Evolutionary conservation across 2,797 vertebrate genomes (phyloP).

Genomic region (Onychomys torridus): DNA sequence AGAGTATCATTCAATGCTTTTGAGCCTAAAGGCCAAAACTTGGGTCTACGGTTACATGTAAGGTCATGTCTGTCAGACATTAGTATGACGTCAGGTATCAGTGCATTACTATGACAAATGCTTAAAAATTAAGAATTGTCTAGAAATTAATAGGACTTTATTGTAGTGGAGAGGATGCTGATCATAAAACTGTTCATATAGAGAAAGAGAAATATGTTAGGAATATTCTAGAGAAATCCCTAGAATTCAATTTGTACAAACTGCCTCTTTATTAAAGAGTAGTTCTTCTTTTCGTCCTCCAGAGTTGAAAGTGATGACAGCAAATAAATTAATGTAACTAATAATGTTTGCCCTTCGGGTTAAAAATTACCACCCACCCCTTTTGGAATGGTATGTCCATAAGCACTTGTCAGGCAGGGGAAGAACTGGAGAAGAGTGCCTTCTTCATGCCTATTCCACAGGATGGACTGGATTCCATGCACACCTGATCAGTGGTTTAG

Average conservation of each 20-base stretch:
- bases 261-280: background rate
- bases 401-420: background rate
- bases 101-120: conserved; percentile 27
- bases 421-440: background rate
- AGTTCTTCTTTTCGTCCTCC: background rate
- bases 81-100: background rate
- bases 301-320: background rate
- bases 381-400: background rate
- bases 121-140: conserved; percentile 25
- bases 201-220: background rate
- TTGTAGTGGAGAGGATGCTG: background rate
- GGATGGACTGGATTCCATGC: background rate
- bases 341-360: background rate
- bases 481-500: background rate
- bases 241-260: background rate
- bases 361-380: background rate
- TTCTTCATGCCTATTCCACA: background rate
- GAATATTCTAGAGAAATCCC: background rate
- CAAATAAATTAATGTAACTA: conserved; percentile 18
- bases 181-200: background rate
- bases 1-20: background rate
- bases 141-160: conserved; percentile 18
- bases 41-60: background rate
- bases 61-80: background rate
- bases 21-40: background rate